Evolutionary conservation across 2,113 vertebrate genomes (phyloP).

Genomic region (Talpa occidentalis): DNA sequence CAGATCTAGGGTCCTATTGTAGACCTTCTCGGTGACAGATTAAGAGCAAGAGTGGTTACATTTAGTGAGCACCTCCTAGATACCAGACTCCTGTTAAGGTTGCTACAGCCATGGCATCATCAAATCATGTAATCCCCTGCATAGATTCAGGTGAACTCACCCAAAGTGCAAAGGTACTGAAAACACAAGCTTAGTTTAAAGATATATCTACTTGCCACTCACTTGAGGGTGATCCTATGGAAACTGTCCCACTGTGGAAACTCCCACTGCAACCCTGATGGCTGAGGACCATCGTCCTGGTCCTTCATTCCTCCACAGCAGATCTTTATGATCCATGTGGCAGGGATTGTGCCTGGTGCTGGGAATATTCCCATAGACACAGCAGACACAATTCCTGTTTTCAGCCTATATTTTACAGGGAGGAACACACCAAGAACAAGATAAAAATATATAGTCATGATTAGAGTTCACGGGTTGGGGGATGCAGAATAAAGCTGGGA

Average conservation of each 20-base stretch:
- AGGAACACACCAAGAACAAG: not conserved
- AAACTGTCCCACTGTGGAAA: not conserved
- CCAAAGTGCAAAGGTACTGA: not conserved
- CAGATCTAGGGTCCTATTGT: not conserved
- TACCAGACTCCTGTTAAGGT: not conserved
- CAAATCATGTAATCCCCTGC: too few relatives aligned
- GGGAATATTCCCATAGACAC: not conserved
- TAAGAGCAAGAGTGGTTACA: not conserved
- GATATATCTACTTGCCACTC: not conserved
- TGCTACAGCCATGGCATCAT: not conserved
- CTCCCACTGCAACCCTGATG: not conserved
- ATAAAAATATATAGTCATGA: not conserved
- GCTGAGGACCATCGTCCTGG: not conserved
- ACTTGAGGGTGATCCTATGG: not conserved
- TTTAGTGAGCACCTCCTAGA: not conserved
- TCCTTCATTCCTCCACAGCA: not conserved
- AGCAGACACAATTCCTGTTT: not conserved
- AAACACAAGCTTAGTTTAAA: not conserved
- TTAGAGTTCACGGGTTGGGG: accelerated
- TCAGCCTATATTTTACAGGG: not conserved
- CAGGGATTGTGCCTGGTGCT: not conserved
- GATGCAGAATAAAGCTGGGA: too few relatives aligned
- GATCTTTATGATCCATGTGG: not conserved
- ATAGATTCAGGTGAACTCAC: not conserved
- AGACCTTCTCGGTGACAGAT: not conserved